Base-by-base conservation (phyloP, 1,140 invertebrate species). In the Hyphantria cunea region DNA sequence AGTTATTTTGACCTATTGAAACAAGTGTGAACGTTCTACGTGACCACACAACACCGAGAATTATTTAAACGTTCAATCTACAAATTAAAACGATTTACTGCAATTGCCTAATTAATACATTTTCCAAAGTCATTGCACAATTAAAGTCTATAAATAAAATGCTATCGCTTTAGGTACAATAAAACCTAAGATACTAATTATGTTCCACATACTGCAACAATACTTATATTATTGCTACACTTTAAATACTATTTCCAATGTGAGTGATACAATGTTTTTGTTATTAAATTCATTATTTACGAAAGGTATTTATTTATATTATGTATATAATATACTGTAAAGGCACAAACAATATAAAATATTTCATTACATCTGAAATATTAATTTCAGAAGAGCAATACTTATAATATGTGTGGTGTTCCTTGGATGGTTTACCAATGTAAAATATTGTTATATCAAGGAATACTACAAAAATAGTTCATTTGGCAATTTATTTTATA, bases 391-490 rank as follows among this genome's bases (percentile, higher is more conserved):
- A 65, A 56, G 47, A 12, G 62, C 64, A 64, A 61, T 64, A 70
- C 66, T 66, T 68, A 53, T 70, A 39, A 68, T 64, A 66, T 72
- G 61, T 70, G 32, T 61, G 66, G 54, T 63, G 60, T 68, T 70
- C 64, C 64, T 63, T 72, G 69, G 51, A 67, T 67, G 66, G 62
- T 47, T 70, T 59, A 72, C 72, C 15, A 77, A 81, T 77, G 74
- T 78, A 83, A 74, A 82, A 82, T 76, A 78, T 59, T 74, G 70
- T 71, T 72, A 71, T 76, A 73, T 73, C 64, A 80, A 79, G 77
- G 72, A 76, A 78, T 81, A 78, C 68, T 88, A 88, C 76, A 88
- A 88, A 88, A 88, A 88, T 88, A 88, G 73, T 78, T 82, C 76
- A 80, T 89, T 86, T 85, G 80, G 82, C 78, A 77, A 73, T 84